Conservation (phyloP, 2,888 invertebrate genomes). For the Melinaea marsaeus region DNA sequence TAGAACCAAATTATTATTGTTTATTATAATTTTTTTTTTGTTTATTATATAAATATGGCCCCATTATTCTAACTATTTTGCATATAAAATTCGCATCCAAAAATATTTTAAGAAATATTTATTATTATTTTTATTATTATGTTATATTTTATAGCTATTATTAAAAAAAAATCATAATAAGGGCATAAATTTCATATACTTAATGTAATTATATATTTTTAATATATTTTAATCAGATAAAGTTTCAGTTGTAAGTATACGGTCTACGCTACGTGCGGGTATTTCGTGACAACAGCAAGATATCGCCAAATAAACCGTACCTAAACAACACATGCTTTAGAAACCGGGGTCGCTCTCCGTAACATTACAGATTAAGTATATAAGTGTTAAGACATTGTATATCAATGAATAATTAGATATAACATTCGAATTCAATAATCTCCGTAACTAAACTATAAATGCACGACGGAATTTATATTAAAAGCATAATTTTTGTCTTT, state of each 20-base stretch:
- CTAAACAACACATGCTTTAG: conserved; percentile 16
- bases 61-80: background rate
- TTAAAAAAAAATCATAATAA: too few species aligned
- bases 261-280: background rate
- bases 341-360: conserved; percentile 12
- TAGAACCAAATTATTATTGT: conserved; percentile 30
- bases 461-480: conserved; percentile 31
- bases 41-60: background rate
- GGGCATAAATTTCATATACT: too few species aligned
- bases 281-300: background rate
- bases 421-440: conserved; percentile 23
- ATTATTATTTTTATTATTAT: too few species aligned
- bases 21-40: background rate
- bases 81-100: too few species aligned
- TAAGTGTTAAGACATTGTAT: conserved; percentile 30
- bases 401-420: conserved; percentile 26
- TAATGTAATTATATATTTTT: too few species aligned
- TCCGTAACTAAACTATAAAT: conserved; percentile 27
- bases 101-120: too few species aligned
- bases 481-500: conserved; percentile 27
- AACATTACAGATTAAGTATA: conserved; percentile 15
- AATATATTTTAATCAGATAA: too few species aligned
- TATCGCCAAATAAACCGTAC: conserved; percentile 27
- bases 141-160: too few species aligned
- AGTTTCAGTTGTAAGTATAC: too few species aligned